These are phyloP conservation scores for Montipora cactus DNA, from an alignment of 64 coral and sea anemone genomes.

Conservation along the genomic window DNA sequence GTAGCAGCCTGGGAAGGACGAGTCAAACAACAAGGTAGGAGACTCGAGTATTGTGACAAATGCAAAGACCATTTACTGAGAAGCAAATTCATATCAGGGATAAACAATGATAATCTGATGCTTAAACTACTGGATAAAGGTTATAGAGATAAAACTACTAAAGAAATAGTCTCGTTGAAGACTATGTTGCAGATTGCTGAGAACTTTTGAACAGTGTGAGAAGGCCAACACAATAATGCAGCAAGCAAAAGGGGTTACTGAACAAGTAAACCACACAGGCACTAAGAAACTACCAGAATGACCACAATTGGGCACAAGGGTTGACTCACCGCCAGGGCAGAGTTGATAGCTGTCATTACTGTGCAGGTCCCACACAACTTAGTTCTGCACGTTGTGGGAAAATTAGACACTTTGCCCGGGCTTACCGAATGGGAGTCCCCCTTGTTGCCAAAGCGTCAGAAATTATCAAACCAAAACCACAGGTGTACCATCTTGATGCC, in stretches of 20 bases:
- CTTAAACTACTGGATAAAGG: conserved; percentile 50
- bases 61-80: conserved; percentile 66
- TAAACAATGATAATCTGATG: conserved; percentile 4
- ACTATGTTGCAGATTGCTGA: conserved; percentile 59
- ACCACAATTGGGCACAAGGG: conserved; percentile 1
- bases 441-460: neutral
- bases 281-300: conserved; percentile 13
- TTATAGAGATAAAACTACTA: conserved; percentile 45
- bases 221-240: conserved; percentile 49
- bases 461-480: neutral
- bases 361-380: conserved; percentile 26
- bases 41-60: conserved; percentile 59
- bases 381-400: conserved; percentile 26
- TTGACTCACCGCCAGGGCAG: conserved; percentile 1
- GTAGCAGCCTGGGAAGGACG: conserved; percentile 51
- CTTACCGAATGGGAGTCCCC: conserved; percentile 31
- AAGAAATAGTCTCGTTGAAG: conserved; percentile 32
- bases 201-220: conserved; percentile 52
- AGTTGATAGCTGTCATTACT: conserved; percentile 36
- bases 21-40: conserved; percentile 57
- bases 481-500: conserved; percentile 24
- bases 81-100: conserved; percentile 48
- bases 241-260: conserved; percentile 26
- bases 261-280: conserved; percentile 33
- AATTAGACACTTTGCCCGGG: conserved; percentile 29